Evolutionary conservation across 2,797 vertebrate species (phyloP).

Genomic region (Xenentodon cancila): DNA sequence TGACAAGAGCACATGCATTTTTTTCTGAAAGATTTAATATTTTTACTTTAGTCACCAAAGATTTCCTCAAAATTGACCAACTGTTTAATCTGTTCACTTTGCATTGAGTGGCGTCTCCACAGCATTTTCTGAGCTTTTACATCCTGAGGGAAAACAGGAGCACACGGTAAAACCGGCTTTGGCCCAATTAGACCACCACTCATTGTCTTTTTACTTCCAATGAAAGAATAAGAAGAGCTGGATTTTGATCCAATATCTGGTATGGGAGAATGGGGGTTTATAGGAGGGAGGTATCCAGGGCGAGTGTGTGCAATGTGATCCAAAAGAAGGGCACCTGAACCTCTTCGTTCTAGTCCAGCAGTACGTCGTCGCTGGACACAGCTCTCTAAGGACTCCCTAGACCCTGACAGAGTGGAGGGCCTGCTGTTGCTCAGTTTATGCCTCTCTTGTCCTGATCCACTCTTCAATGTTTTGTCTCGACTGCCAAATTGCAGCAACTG

Average conservation of each 20-base stretch:
- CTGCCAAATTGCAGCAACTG: slow-evolving; percentile 79
- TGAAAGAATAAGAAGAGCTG: slow-evolving; percentile 30
- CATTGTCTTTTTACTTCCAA: slow-evolving; percentile 52
- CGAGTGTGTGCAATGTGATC: slow-evolving; percentile 83
- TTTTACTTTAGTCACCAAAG: slow-evolving; percentile 63
- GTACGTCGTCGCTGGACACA: slow-evolving; percentile 71
- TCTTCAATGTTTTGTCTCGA: slow-evolving; percentile 55
- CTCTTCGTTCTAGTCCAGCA: slow-evolving; percentile 78
- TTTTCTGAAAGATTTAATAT: background rate
- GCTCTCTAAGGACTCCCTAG: slow-evolving; percentile 83
- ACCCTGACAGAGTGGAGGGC: slow-evolving; percentile 77
- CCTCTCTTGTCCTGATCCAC: slow-evolving; percentile 64
- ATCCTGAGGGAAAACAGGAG: slow-evolving; percentile 81
- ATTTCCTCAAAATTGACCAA: slow-evolving; percentile 84
- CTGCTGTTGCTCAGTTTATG: slow-evolving; percentile 80
- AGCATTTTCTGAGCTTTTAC: slow-evolving; percentile 83
- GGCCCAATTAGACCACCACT: slow-evolving; percentile 62
- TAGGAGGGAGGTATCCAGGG: slow-evolving; percentile 88
- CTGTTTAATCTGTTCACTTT: slow-evolving; percentile 90
- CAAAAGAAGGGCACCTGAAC: slow-evolving; percentile 81
- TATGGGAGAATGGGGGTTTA: slow-evolving; percentile 82
- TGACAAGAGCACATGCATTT: background rate
- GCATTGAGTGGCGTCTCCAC: slow-evolving; percentile 89
- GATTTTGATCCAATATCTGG: slow-evolving; percentile 78
- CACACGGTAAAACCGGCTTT: slow-evolving; percentile 80